These are phyloP conservation scores for Electrophaes corylata DNA, from an alignment of 2,888 invertebrate genomes.

Conservation along the genomic window DNA sequence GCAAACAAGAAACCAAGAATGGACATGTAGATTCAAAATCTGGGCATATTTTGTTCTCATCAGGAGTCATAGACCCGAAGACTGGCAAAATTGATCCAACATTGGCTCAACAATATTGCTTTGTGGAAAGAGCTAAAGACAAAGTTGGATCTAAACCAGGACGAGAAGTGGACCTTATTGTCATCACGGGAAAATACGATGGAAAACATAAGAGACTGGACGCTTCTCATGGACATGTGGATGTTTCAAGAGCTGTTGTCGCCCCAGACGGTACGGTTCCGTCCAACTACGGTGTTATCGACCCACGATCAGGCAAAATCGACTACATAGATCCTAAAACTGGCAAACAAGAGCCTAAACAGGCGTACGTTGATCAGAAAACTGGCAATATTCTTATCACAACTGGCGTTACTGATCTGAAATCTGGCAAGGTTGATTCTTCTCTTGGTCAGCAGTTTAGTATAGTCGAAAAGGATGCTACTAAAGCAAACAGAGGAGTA, in stretches of 20 bases:
- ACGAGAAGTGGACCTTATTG: conserved; percentile 83
- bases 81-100: conserved; percentile 88
- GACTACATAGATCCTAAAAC: conserved; percentile 86
- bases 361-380: conserved; percentile 88
- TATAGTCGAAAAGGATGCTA: conserved; percentile 87
- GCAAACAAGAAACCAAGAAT: conserved; percentile 86
- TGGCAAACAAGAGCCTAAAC: conserved; percentile 86
- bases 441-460: conserved; percentile 87
- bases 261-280: conserved; percentile 81
- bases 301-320: conserved; percentile 86
- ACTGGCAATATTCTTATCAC: conserved; percentile 87
- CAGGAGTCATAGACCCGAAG: conserved; percentile 86
- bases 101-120: conserved; percentile 87
- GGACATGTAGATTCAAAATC: conserved; percentile 88
- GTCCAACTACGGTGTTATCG: conserved; percentile 87
- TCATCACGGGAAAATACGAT: conserved; percentile 85
- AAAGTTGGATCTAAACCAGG: conserved; percentile 77
- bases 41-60: conserved; percentile 86
- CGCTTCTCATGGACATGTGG: conserved; percentile 73
- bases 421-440: conserved; percentile 87
- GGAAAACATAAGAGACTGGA: conserved; percentile 82
- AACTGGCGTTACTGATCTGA: conserved; percentile 86
- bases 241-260: conserved; percentile 85
- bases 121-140: conserved; percentile 85
- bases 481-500: conserved; percentile 86